Conservation (phyloP, 2,888 invertebrate species). For the Xanthorhoe spadicearia region DNA sequence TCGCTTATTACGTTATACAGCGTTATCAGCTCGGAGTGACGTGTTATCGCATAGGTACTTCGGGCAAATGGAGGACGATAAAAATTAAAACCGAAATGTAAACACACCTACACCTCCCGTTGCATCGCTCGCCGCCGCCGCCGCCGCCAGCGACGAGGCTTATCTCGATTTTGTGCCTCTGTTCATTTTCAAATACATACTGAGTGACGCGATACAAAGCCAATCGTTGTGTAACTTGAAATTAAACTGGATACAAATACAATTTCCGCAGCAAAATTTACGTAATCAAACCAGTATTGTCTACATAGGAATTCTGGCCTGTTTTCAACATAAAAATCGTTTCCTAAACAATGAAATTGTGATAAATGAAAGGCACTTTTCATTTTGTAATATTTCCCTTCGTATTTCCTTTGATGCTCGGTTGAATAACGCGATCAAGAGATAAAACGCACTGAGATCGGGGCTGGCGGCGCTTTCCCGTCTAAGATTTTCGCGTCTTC, state of each 20-base stretch:
- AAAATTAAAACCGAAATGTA: conserved; percentile 71
- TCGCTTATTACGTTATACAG: conserved; percentile 63
- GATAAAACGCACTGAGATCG: conserved; percentile 75
- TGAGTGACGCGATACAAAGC: conserved; percentile 19
- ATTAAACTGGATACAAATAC: conserved; percentile 22
- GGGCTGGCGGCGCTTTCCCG: conserved; percentile 60
- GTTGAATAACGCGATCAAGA: conserved; percentile 81
- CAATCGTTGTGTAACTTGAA: conserved; percentile 28
- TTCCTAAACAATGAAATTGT: conserved; percentile 65
- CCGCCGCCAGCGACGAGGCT: conserved; percentile 52
- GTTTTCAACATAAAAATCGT: conserved; percentile 51
- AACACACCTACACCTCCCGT: conserved; percentile 57
- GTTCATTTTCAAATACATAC: conserved; percentile 43
- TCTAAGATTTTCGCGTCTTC: conserved; percentile 61
- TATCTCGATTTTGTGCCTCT: conserved; percentile 54
- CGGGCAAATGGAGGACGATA: conserved; percentile 68
- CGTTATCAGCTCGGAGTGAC: conserved; percentile 71
- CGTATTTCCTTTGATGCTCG: conserved; percentile 78
- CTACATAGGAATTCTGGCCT: conserved; percentile 36
- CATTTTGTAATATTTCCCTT: conserved; percentile 72
- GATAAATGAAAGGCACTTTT: conserved; percentile 69
- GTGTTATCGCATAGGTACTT: conserved; percentile 72
- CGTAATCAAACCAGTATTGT: conserved; percentile 20
- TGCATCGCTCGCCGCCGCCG: conserved; percentile 57
- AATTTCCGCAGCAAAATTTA: conserved; percentile 20